Evolutionary conservation across 2,113 vertebrate genomes (phyloP).

Genomic region (Bolborhynchus lineola): DNA sequence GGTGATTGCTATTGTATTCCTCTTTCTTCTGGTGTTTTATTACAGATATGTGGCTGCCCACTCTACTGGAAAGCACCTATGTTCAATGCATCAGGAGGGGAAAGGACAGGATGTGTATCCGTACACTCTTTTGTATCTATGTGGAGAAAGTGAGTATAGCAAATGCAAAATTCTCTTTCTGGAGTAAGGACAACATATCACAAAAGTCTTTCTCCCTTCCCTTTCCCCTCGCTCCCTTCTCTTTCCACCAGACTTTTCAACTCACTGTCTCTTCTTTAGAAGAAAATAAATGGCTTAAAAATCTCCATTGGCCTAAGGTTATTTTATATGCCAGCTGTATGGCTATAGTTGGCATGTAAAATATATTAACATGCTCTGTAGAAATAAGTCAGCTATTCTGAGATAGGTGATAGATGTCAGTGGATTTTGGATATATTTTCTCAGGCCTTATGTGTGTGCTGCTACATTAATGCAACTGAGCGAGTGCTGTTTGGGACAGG

Average conservation of each 20-base stretch:
- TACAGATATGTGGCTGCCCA: slow-evolving; percentile 90
- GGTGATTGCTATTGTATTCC: neutral
- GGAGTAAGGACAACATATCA: neutral
- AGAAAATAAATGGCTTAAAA: neutral
- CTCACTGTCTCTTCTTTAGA: neutral
- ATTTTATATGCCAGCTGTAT: neutral
- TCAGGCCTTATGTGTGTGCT: neutral
- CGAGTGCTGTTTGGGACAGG: neutral
- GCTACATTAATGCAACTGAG: neutral
- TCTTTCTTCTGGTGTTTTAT: slow-evolving; percentile 11
- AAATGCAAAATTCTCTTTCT: neutral
- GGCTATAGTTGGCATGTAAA: neutral
- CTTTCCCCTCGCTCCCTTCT: neutral
- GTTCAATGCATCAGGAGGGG: slow-evolving; percentile 91
- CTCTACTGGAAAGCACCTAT: slow-evolving; percentile 97
- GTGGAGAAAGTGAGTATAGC: slow-evolving; percentile 91
- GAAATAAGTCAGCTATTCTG: neutral
- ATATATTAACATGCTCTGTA: neutral
- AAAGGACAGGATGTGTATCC: slow-evolving; percentile 89
- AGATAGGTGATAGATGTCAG: neutral
- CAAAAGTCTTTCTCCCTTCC: rapidly evolving
- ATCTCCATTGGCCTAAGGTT: neutral
- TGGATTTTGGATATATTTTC: neutral
- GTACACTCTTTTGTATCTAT: slow-evolving; percentile 89
- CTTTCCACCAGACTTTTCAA: neutral